Percentiles rank a stretch among this genome's conserved stretches.
These are phyloP conservation scores for Hylaeus anthracinus DNA, from an alignment of 1,140 invertebrate species.

Conservation along the genomic window DNA sequence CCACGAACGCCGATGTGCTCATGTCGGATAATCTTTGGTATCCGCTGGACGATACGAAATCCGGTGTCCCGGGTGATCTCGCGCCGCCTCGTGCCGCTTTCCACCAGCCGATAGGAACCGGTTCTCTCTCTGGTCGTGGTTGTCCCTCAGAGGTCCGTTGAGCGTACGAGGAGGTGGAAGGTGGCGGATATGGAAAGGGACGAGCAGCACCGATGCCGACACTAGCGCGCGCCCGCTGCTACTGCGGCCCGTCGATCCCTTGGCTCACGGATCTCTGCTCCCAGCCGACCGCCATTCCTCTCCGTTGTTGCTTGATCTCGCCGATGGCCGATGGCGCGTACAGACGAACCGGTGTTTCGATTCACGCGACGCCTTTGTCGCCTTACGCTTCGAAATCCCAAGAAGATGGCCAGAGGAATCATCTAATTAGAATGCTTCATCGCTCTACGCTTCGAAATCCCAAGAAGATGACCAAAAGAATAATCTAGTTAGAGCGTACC, in stretches of 20 bases:
- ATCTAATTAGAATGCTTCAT: too few species aligned
- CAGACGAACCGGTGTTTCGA: background rate
- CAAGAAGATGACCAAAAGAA: too few species aligned
- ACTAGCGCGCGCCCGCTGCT: conserved; percentile 71
- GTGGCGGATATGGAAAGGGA: conserved; percentile 45
- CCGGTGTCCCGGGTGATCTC: conserved; percentile 24
- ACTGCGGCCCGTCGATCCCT: conserved; percentile 55
- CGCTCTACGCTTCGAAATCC: too few species aligned
- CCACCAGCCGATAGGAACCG: conserved; percentile 56
- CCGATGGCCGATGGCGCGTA: background rate
- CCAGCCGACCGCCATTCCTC: conserved; percentile 14
- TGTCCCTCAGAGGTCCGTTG: conserved; percentile 21
- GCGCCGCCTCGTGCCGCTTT: conserved; percentile 50
- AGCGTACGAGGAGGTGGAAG: conserved; percentile 40
- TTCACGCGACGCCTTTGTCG: background rate
- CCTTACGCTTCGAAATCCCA: too few species aligned
- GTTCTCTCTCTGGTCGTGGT: conserved; percentile 45
- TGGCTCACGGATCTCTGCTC: conserved; percentile 16
- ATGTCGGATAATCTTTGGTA: conserved; percentile 47
- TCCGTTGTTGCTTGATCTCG: too few species aligned
- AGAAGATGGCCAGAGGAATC: too few species aligned
- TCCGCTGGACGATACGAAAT: conserved; percentile 45
- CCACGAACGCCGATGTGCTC: conserved; percentile 62
- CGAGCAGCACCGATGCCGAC: conserved; percentile 69
- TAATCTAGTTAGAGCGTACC: too few species aligned